Evolutionary conservation across 2,113 vertebrate genomes (phyloP).

Genomic region (Aleadryas rufinucha): DNA sequence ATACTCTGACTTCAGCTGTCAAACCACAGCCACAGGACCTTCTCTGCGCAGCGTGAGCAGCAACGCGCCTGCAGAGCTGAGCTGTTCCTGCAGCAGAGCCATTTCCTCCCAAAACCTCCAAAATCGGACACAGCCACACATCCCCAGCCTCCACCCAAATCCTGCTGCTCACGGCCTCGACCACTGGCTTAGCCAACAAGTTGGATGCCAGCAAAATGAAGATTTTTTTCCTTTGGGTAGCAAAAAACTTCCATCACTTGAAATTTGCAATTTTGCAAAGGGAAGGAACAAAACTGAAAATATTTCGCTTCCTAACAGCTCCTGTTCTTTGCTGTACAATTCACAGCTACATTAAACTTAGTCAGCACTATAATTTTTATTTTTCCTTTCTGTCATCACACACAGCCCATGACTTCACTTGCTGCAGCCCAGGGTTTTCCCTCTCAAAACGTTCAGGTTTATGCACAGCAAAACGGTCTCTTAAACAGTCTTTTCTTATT

Average conservation of each 20-base stretch:
- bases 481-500: neutral
- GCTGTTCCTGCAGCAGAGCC: neutral
- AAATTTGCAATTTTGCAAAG: neutral
- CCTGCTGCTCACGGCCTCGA: rapidly evolving
- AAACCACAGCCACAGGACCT: neutral
- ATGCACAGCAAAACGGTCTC: neutral
- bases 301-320: neutral
- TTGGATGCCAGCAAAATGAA: neutral
- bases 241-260: neutral
- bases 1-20: neutral
- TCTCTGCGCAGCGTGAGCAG: neutral
- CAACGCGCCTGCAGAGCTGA: rapidly evolving
- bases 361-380: neutral
- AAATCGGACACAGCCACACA: neutral
- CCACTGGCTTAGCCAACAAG: neutral
- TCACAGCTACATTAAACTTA: neutral
- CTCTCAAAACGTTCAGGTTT: neutral
- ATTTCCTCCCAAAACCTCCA: neutral
- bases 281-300: neutral
- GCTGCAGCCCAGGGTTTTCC: neutral
- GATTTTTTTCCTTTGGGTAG: neutral
- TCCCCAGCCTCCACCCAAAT: neutral
- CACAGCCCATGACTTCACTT: neutral
- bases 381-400: neutral
- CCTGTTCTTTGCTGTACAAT: neutral